These are phyloP conservation scores for Cerastis rubricosa DNA, from an alignment of 2,888 invertebrate genomes.

Conservation along the genomic window DNA sequence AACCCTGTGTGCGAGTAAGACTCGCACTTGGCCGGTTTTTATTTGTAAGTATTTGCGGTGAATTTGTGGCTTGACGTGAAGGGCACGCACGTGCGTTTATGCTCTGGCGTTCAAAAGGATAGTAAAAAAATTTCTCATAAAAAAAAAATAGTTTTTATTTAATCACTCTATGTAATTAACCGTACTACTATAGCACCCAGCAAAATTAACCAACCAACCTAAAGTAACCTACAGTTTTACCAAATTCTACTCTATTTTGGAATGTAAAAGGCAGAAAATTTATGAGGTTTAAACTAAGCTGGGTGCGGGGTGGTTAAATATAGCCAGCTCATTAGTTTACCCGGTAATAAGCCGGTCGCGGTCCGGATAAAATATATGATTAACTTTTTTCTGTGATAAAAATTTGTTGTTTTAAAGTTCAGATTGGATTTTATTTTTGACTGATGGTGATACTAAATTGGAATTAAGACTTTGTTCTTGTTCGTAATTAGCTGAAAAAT, in stretches of 20 bases:
- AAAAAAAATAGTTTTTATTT: not conserved
- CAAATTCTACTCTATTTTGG: constrained; percentile 32
- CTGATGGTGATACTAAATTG: constrained; percentile 30
- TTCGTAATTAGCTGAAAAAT: constrained; percentile 13
- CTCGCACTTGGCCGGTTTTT: too few relatives aligned
- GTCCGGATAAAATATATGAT: constrained; percentile 56
- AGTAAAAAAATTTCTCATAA: too few relatives aligned
- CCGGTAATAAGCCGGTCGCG: constrained; percentile 52
- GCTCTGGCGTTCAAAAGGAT: too few relatives aligned
- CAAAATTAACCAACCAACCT: not conserved
- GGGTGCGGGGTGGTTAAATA: constrained; percentile 44
- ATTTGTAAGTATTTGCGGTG: too few relatives aligned
- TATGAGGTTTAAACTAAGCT: constrained; percentile 55
- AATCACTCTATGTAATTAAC: not conserved
- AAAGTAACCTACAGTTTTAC: constrained; percentile 18
- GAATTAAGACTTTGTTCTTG: constrained; percentile 1
- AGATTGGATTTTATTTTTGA: constrained; percentile 20
- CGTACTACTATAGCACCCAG: not conserved
- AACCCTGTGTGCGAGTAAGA: too few relatives aligned
- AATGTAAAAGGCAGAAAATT: constrained; percentile 42
- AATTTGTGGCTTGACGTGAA: too few relatives aligned
- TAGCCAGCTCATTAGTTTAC: constrained; percentile 55
- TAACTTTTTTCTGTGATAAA: constrained; percentile 37
- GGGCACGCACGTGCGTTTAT: too few relatives aligned
- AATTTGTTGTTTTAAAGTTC: constrained; percentile 16